These are phyloP conservation scores for Sprattus sprattus DNA, from an alignment of 2,113 vertebrate genomes.

Conservation along the genomic window DNA sequence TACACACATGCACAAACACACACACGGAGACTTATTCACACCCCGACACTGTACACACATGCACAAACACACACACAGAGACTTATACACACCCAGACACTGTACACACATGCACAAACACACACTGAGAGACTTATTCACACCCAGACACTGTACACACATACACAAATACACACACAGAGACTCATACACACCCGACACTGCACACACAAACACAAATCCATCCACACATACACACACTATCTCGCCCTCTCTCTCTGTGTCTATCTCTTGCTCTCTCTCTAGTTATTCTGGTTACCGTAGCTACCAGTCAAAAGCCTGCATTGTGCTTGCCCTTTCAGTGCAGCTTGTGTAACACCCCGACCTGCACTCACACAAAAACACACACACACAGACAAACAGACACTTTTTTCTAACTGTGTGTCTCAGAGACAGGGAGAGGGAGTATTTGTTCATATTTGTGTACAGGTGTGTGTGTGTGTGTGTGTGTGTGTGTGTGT, in stretches of 20 bases:
- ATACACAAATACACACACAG: too few relatives aligned
- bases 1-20: too few relatives aligned
- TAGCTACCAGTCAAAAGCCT: constrained; percentile 41
- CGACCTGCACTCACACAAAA: background rate
- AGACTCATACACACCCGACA: background rate
- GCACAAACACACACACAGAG: background rate
- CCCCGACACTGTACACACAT: background rate
- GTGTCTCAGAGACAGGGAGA: too few relatives aligned
- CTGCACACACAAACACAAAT: background rate
- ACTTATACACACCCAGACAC: background rate
- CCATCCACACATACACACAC: background rate
- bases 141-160: background rate
- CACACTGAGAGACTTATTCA: background rate
- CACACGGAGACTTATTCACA: too few relatives aligned
- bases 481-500: background rate
- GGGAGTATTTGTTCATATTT: too few relatives aligned
- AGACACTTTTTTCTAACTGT: too few relatives aligned
- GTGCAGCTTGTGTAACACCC: too few relatives aligned
- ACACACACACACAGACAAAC: background rate
- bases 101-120: background rate
- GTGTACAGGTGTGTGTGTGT: too few relatives aligned
- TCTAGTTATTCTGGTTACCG: constrained; percentile 31
- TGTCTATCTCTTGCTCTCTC: background rate
- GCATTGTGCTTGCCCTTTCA: constrained; percentile 40
- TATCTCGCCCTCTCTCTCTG: constrained; percentile 29